Conservation (phyloP, 2,888 invertebrate genomes). For the Microplitis deprimator region DNA sequence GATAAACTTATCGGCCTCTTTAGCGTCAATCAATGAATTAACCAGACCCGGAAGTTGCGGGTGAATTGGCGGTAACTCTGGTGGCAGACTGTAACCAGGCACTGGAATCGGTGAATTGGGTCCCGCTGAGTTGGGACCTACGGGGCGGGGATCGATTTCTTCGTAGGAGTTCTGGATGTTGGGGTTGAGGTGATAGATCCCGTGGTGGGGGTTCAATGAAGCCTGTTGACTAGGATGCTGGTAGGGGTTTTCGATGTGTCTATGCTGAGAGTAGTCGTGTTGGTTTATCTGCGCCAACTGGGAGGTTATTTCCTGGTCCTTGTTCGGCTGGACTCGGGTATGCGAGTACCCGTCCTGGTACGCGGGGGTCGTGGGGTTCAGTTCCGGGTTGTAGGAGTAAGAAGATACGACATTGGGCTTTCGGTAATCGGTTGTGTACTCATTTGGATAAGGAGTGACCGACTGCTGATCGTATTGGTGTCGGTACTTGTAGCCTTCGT, state of each 20-base stretch:
- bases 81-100: slow-evolving; percentile 72
- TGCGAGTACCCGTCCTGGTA: slow-evolving; percentile 51
- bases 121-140: slow-evolving; percentile 66
- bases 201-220: slow-evolving; percentile 35
- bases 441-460: slow-evolving; percentile 44
- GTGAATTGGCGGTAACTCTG: slow-evolving; percentile 75
- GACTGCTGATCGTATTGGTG: slow-evolving; percentile 46
- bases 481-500: slow-evolving; percentile 50
- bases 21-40: slow-evolving; percentile 75
- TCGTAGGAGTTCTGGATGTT: slow-evolving; percentile 48
- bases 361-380: slow-evolving; percentile 54
- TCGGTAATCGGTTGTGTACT: slow-evolving; percentile 45
- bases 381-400: slow-evolving; percentile 50
- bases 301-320: slow-evolving; percentile 46
- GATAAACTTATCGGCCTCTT: slow-evolving; percentile 49
- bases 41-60: slow-evolving; percentile 76
- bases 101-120: background rate
- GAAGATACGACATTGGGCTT: slow-evolving; percentile 54
- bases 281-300: slow-evolving; percentile 48
- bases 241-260: slow-evolving; percentile 45
- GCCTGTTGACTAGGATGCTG: slow-evolving; percentile 46
- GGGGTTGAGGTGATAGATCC: slow-evolving; percentile 51
- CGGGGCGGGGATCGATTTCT: slow-evolving; percentile 36
- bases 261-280: slow-evolving; percentile 47
- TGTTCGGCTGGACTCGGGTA: slow-evolving; percentile 47